A percentile compares a stretch with the other conserved stretches of the same genome.
These are phyloP conservation scores for Sinotaia quadrata DNA, from an alignment of 2,888 invertebrate species.

Conservation along the genomic window DNA sequence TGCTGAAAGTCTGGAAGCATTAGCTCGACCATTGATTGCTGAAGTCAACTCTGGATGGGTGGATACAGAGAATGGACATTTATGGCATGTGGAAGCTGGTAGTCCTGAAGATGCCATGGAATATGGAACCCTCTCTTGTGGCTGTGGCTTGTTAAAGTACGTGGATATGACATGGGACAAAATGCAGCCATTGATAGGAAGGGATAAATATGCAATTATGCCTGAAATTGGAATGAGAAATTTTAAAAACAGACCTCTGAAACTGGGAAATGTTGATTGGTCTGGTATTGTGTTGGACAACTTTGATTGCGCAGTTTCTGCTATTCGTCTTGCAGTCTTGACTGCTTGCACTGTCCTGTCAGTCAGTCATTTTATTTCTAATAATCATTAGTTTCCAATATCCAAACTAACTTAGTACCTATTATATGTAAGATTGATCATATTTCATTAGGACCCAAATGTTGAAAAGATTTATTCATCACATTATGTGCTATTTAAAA, in stretches of 20 bases:
- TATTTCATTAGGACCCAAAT: too few relatives aligned
- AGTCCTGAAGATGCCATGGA: background rate
- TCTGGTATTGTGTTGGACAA: slow-evolving; percentile 44
- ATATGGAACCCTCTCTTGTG: slow-evolving; percentile 14
- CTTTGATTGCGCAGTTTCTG: slow-evolving; percentile 41
- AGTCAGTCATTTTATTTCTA: slow-evolving; percentile 55
- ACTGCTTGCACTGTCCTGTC: slow-evolving; percentile 52
- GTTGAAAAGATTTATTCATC: too few relatives aligned
- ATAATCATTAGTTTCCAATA: too few relatives aligned
- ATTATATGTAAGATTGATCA: too few relatives aligned
- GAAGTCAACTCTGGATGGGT: slow-evolving; percentile 8
- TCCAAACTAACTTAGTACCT: too few relatives aligned
- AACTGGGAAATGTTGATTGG: too few relatives aligned
- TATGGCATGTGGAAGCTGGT: slow-evolving; percentile 18
- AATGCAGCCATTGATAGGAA: background rate
- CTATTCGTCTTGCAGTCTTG: slow-evolving; percentile 49
- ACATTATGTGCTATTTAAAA: too few relatives aligned
- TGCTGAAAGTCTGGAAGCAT: slow-evolving; percentile 34
- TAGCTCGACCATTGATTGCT: background rate
- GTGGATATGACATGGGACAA: background rate
- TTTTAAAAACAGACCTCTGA: too few relatives aligned
- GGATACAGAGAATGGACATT: slow-evolving; percentile 20
- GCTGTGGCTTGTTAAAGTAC: slow-evolving; percentile 3
- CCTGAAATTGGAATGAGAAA: too few relatives aligned
- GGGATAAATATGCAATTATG: too few relatives aligned